phyloP scores from a whole-genome alignment of 2,797 vertebrate species.

The Danio tinwini region DNA sequence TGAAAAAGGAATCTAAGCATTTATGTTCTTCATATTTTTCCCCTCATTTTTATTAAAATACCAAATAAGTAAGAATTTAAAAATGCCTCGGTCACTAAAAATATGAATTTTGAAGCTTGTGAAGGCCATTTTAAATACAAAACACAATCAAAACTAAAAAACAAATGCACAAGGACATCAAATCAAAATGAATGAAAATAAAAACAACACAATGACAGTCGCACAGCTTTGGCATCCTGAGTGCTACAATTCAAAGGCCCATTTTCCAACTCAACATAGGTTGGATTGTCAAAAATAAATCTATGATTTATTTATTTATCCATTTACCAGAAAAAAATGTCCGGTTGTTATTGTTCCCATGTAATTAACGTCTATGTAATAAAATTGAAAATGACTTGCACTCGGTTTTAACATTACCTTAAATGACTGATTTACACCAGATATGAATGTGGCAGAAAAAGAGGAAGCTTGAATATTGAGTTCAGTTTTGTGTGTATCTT shows the following conservation, averaged over 20 bases:
- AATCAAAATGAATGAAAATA: neutral
- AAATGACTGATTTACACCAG: neutral
- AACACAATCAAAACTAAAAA: slow-evolving; percentile 2
- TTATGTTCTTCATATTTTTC: neutral
- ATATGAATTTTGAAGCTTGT: neutral
- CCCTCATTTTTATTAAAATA: neutral
- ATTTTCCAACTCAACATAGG: neutral
- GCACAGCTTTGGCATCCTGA: slow-evolving; percentile 19
- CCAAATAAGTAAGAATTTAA: neutral
- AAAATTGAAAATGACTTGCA: neutral
- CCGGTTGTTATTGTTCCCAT: neutral
- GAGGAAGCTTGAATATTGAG: neutral
- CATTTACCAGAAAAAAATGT: neutral
- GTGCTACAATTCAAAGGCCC: neutral
- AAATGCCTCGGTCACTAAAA: slow-evolving; percentile 17
- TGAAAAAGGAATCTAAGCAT: neutral
- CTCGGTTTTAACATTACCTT: neutral
- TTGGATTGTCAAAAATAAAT: neutral
- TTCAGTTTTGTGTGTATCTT: neutral
- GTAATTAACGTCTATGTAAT: neutral
- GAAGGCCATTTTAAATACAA: neutral
- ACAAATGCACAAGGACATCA: neutral
- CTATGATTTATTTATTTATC: neutral
- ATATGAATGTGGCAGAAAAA: neutral
- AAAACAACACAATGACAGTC: neutral